Conservation (phyloP, 2,113 vertebrate species). For the Morone saxatilis region DNA sequence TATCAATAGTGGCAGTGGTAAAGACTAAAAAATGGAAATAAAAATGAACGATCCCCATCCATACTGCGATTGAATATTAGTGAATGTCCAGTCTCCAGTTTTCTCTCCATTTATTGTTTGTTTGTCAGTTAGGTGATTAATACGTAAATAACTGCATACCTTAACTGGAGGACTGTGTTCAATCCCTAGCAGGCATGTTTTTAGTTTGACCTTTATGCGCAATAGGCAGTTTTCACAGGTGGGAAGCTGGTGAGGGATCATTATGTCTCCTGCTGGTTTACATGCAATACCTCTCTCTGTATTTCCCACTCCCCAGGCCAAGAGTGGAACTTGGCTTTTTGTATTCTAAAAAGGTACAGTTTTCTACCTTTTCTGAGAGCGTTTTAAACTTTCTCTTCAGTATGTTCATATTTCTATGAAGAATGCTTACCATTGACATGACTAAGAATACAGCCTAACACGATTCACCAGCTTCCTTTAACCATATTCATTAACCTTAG, state of each 20-base stretch:
- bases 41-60: too few relatives aligned
- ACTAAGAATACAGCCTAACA: background rate
- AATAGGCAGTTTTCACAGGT: background rate
- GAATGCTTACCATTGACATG: too few relatives aligned
- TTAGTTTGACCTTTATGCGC: background rate
- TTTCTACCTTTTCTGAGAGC: background rate
- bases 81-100: background rate
- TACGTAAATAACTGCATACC: background rate
- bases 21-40: too few relatives aligned
- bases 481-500: background rate
- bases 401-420: background rate
- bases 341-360: background rate
- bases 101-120: background rate
- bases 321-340: background rate
- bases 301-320: background rate
- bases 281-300: background rate
- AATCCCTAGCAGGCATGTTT: background rate
- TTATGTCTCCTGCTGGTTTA: background rate
- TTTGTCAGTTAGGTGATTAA: constrained; percentile 3
- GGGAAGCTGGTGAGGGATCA: background rate
- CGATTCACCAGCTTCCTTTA: background rate
- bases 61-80: background rate
- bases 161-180: background rate
- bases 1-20: too few relatives aligned
- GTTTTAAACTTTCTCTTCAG: background rate